Base-by-base conservation (phyloP, 2,797 vertebrate genomes). In the Tachyglossus aculeatus region DNA sequence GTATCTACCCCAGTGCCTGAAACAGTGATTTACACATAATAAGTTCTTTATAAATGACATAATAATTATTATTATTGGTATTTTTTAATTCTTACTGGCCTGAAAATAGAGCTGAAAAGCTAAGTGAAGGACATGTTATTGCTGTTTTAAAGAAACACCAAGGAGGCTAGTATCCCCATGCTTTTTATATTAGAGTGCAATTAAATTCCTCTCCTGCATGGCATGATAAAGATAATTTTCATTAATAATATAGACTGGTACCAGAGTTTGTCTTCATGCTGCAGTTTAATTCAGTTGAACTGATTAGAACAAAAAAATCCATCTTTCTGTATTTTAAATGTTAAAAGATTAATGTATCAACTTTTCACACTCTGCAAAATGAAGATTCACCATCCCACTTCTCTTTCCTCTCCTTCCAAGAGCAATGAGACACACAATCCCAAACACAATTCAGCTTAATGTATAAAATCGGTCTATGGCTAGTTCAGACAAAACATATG, bases 191-290 rank as follows among this genome's bases (percentile, higher is more conserved):
- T 58, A 51, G 39, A 48, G 45, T 47, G 63, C 52, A 32, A 21
- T 45, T 63, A 37, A 22, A 61, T 45, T 47, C 66, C 11, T 58
- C 36, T 71, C 18, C 44, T 44, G 27, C 16, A 62, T 70, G 45
- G 24, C 41, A 5, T 6, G 36, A 29, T 66, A 34, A 78, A 74
- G 22, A 54, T 36, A 52, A 57, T 29, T 53, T 77, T 44, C 15
- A 0, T 52, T 74, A 72, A 44, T 12, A 58, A 14, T 61, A 22
- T 39, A 41, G 25, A 9, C 27, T 61, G 22, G 13, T 47, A 56
- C 32, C n/a, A 63, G 52, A 41, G n/a, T 40, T 81, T 74, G 25
- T 7, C 69, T 69, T 77, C 47, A 12, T 69, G 38, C 11, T 56
- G 7, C 33, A 14, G 13, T 27, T 32, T 25, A 78, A 67, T 79